Evolutionary conservation across 2,113 vertebrate genomes (phyloP).

Genomic region (Leuciscus idus): DNA sequence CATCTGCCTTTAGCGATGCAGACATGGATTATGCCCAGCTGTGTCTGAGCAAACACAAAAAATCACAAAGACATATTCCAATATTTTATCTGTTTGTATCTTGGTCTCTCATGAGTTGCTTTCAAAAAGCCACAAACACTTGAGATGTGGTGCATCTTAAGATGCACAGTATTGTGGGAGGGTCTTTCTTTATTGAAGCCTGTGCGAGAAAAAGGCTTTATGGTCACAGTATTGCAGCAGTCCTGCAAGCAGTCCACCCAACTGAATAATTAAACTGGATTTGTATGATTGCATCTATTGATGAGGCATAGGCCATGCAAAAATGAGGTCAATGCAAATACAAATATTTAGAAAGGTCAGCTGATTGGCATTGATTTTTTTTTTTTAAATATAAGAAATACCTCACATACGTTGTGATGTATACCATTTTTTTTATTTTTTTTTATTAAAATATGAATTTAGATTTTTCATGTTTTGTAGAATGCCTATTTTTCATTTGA

Average conservation of each 20-base stretch:
- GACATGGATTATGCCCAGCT: constrained; percentile 69
- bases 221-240: background rate
- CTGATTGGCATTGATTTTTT: too few relatives aligned
- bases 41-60: constrained; percentile 61
- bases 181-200: constrained; percentile 14
- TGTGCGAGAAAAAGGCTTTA: background rate
- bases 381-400: background rate
- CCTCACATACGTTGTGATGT: background rate
- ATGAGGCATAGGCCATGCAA: background rate
- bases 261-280: background rate
- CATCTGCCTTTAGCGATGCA: constrained; percentile 77
- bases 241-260: background rate
- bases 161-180: background rate
- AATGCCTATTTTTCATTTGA: background rate
- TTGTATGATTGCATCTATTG: background rate
- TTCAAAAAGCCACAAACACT: constrained; percentile 35
- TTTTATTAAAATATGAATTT: background rate
- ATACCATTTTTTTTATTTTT: background rate
- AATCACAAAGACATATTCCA: constrained; percentile 64
- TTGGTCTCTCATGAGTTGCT: constrained; percentile 46
- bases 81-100: constrained; percentile 44
- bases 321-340: background rate
- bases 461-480: background rate
- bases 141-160: background rate
- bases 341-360: too few relatives aligned